Evolutionary conservation across 2,797 vertebrate species (phyloP).

Genomic region (Aphelocoma californica): DNA sequence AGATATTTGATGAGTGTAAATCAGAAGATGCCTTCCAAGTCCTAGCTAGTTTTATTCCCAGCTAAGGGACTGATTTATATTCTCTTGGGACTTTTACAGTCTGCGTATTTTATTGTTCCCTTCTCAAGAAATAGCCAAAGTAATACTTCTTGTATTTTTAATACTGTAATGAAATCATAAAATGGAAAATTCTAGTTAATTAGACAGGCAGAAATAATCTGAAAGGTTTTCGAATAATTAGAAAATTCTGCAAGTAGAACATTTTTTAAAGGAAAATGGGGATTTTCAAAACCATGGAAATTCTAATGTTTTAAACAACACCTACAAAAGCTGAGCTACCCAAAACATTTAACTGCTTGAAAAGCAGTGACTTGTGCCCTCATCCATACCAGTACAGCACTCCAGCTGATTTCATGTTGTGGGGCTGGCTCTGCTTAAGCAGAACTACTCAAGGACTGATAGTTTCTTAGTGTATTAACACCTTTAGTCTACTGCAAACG

Average conservation of each 20-base stretch:
- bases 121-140: conserved; percentile 19
- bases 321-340: neutral
- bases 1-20: neutral
- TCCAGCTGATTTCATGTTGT: neutral
- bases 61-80: neutral
- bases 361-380: neutral
- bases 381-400: neutral
- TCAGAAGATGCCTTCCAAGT: neutral
- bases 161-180: neutral
- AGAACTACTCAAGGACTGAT: neutral
- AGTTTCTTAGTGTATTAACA: neutral
- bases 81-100: neutral
- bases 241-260: neutral
- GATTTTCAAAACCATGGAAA: neutral
- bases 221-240: neutral
- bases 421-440: neutral
- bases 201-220: neutral
- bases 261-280: neutral
- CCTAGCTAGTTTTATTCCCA: neutral
- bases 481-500: neutral
- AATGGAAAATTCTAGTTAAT: neutral
- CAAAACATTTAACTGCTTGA: neutral
- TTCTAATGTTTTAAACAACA: neutral
- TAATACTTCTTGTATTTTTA: neutral
- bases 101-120: conserved; percentile 1